Percentiles rank a stretch among this genome's conserved stretches.
These are phyloP conservation scores for Toxotes lorentzi DNA, from an alignment of 2,797 vertebrate species.

Conservation along the genomic window DNA sequence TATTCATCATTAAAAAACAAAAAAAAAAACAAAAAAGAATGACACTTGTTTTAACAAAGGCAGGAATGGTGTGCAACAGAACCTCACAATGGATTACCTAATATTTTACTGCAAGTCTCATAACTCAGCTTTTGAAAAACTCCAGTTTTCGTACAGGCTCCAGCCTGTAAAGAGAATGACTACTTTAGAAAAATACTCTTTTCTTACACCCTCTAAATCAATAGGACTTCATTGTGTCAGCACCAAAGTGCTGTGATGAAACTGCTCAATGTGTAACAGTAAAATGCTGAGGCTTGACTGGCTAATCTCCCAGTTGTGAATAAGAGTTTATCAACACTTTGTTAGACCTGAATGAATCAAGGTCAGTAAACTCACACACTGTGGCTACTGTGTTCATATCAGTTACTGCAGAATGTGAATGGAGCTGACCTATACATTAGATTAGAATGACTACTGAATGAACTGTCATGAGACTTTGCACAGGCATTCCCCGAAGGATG, in stretches of 20 bases:
- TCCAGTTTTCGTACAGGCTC: constrained; percentile 22
- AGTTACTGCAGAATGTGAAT: neutral
- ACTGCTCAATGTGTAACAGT: constrained; percentile 24
- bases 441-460: neutral
- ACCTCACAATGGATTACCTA: constrained; percentile 42
- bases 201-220: constrained; percentile 37
- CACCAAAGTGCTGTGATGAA: constrained; percentile 34
- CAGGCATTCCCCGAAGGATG: neutral
- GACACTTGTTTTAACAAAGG: constrained; percentile 29
- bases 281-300: constrained; percentile 34
- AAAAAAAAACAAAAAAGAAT: neutral
- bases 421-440: neutral
- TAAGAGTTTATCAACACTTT: constrained; percentile 27
- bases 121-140: constrained; percentile 45
- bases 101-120: constrained; percentile 44
- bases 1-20: constrained; percentile 44
- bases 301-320: constrained; percentile 38
- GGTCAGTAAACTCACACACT: constrained; percentile 12
- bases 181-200: constrained; percentile 18
- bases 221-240: constrained; percentile 33
- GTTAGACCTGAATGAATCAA: constrained; percentile 33
- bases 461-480: neutral
- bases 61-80: constrained; percentile 22
- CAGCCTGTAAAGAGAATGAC: constrained; percentile 25
- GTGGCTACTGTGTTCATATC: neutral